phyloP scores from a whole-genome alignment of 2,888 invertebrate species.

The Sarcophaga carnaria region DNA sequence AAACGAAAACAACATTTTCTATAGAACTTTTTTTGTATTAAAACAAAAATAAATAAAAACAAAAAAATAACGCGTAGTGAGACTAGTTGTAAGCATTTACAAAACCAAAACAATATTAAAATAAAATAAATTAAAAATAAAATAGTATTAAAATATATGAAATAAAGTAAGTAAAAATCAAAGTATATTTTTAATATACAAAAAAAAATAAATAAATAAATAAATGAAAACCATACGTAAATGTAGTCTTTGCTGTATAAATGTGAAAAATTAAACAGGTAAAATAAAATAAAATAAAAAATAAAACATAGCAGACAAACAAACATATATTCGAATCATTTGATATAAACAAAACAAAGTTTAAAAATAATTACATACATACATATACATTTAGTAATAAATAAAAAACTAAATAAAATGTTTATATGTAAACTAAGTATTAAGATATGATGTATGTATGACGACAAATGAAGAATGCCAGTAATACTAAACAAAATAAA shows the following conservation, averaged over 20 bases:
- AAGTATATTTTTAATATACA: neutral
- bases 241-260: constrained; percentile 69
- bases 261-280: constrained; percentile 59
- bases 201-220: neutral
- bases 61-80: constrained; percentile 63
- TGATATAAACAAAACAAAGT: neutral
- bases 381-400: neutral
- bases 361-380: neutral
- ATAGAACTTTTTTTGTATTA: constrained; percentile 61
- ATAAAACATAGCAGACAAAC: neutral
- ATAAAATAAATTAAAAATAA: constrained; percentile 25
- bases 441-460: neutral
- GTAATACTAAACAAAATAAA: neutral
- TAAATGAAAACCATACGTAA: constrained; percentile 62
- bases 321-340: neutral
- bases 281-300: constrained; percentile 36
- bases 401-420: constrained; percentile 27
- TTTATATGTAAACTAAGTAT: constrained; percentile 44
- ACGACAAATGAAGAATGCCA: neutral
- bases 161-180: neutral
- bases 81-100: constrained; percentile 67
- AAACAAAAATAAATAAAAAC: constrained; percentile 23
- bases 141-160: constrained; percentile 8
- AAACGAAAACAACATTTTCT: constrained; percentile 49
- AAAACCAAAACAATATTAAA: constrained; percentile 31